These are phyloP conservation scores for Tauraco hartlaubi DNA, from an alignment of 2,797 vertebrate species.

Conservation along the genomic window DNA sequence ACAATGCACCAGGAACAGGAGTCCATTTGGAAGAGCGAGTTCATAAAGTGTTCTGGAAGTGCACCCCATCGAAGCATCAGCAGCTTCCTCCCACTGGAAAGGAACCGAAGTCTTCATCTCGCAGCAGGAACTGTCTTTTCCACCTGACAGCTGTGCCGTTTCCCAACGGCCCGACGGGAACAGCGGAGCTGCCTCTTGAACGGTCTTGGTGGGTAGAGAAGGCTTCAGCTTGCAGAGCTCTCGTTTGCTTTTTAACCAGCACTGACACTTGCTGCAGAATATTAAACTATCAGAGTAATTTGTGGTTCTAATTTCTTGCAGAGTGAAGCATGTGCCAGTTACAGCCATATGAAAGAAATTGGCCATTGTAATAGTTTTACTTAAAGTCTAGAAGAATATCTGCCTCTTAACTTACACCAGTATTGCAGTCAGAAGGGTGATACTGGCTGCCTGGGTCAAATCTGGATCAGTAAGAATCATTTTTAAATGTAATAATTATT, in stretches of 20 bases:
- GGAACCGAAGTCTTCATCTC: background rate
- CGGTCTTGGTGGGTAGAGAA: conserved; percentile 19
- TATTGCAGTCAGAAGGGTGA: conserved; percentile 16
- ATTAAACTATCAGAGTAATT: background rate
- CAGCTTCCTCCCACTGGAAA: background rate
- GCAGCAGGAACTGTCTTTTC: background rate
- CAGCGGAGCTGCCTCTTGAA: background rate
- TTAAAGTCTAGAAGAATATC: background rate
- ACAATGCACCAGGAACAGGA: background rate
- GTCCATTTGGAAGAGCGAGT: background rate
- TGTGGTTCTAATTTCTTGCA: background rate
- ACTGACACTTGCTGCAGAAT: background rate
- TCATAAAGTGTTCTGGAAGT: background rate
- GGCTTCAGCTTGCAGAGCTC: background rate
- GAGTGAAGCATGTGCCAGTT: background rate
- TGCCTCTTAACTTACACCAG: conserved; percentile 1
- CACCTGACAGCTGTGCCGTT: background rate
- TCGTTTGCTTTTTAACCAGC: background rate
- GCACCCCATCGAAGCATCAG: background rate
- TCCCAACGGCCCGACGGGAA: background rate
- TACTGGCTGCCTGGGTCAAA: conserved; percentile 27
- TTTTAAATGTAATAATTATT: conserved; percentile 8
- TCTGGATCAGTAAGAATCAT: background rate
- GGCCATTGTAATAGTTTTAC: background rate
- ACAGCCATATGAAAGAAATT: background rate